These are phyloP conservation scores for Malthinus flaveolus DNA, from an alignment of 2,888 invertebrate species.

Conservation along the genomic window DNA sequence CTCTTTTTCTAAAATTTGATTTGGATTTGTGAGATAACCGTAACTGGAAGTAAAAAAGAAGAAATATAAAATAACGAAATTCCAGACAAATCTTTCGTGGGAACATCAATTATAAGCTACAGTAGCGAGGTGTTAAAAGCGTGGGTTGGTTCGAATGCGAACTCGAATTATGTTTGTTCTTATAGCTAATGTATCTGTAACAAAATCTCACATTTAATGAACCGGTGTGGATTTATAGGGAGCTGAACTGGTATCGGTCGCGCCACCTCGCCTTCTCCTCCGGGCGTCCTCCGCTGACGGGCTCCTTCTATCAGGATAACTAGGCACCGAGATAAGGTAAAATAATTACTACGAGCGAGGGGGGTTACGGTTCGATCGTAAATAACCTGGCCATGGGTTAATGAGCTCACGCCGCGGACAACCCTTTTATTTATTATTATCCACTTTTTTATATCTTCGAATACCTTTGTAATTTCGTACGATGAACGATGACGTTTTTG, in stretches of 20 bases:
- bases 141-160: slow-evolving; percentile 46
- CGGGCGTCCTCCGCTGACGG: slow-evolving; percentile 33
- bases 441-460: slow-evolving; percentile 38
- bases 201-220: slow-evolving; percentile 53
- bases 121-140: slow-evolving; percentile 50
- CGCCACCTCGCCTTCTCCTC: slow-evolving; percentile 33
- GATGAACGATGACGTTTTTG: slow-evolving; percentile 42
- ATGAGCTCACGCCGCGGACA: slow-evolving; percentile 47
- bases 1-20: background rate
- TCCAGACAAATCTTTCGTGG: slow-evolving; percentile 37
- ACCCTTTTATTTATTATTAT: slow-evolving; percentile 47
- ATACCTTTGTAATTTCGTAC: slow-evolving; percentile 35
- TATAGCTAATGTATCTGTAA: slow-evolving; percentile 51
- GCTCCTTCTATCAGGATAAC: slow-evolving; percentile 28
- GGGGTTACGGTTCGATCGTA: slow-evolving; percentile 39
- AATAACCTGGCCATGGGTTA: slow-evolving; percentile 45
- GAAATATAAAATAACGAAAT: slow-evolving; percentile 18
- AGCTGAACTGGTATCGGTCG: slow-evolving; percentile 40
- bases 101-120: slow-evolving; percentile 43
- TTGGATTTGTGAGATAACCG: slow-evolving; percentile 1
- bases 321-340: slow-evolving; percentile 40
- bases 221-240: slow-evolving; percentile 39
- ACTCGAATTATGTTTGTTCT: slow-evolving; percentile 51
- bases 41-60: background rate
- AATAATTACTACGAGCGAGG: slow-evolving; percentile 42